A percentile compares a stretch with the other conserved stretches of the same genome.
phyloP scores from a whole-genome alignment of 2,113 vertebrate genomes.

The Oreotrochilus melanogaster region DNA sequence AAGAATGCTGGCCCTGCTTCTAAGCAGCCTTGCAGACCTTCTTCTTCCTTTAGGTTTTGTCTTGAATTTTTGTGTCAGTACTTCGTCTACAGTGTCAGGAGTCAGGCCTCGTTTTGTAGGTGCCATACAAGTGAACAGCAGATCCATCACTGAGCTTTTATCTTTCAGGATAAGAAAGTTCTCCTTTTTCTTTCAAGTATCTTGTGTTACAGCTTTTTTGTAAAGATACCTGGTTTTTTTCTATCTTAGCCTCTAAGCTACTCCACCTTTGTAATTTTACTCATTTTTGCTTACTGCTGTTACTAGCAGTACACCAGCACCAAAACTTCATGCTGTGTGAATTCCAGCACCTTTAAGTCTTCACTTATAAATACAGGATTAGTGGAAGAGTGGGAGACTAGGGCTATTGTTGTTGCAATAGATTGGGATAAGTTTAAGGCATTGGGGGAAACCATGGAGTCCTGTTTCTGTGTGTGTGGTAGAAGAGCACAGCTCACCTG shows the following conservation, averaged over 20 bases:
- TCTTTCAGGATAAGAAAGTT: background rate
- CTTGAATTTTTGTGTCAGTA: background rate
- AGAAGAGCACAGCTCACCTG: conserved; percentile 88
- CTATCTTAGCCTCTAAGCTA: background rate
- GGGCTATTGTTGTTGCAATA: background rate
- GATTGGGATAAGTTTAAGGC: background rate
- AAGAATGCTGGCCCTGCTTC: background rate
- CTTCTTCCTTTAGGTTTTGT: background rate
- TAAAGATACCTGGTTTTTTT: background rate
- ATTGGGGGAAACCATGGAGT: background rate
- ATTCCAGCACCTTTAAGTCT: background rate
- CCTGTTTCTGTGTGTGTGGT: conserved; percentile 78
- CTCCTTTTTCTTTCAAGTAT: background rate
- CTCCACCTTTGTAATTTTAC: background rate
- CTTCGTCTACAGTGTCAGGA: background rate
- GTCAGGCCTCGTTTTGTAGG: background rate
- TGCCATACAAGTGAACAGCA: background rate
- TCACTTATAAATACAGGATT: background rate
- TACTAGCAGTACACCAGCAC: background rate
- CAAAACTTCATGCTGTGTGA: background rate
- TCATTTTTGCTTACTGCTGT: background rate
- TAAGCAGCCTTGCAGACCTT: background rate
- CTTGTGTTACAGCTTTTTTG: background rate
- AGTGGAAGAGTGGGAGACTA: background rate
- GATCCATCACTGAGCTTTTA: background rate